Conservation (phyloP, 2,888 invertebrate species). For the Clitarchus hookeri region DNA sequence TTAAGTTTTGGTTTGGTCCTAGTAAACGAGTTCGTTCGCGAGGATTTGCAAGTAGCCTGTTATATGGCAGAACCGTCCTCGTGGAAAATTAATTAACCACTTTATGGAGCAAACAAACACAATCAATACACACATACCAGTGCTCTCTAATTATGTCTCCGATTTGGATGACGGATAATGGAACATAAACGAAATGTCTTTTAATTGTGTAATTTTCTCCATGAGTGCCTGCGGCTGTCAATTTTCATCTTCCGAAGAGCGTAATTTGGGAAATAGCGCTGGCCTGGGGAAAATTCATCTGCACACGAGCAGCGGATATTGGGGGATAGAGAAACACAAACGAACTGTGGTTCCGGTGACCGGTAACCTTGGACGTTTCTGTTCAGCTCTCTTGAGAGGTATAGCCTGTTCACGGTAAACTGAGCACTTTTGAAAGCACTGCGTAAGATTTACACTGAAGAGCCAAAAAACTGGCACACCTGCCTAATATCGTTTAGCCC, state of each 20-base stretch:
- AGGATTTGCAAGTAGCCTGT: not conserved
- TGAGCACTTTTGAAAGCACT: too few relatives aligned
- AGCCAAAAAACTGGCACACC: too few relatives aligned
- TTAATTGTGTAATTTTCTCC: not conserved
- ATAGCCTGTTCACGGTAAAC: too few relatives aligned
- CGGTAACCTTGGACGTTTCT: too few relatives aligned
- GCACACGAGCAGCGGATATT: too few relatives aligned
- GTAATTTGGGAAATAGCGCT: not conserved
- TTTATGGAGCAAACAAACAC: not conserved
- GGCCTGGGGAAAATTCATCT: too few relatives aligned
- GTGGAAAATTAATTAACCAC: constrained; percentile 14
- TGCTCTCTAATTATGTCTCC: not conserved
- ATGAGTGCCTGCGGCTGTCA: not conserved
- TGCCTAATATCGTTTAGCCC: too few relatives aligned
- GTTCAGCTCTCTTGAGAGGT: too few relatives aligned
- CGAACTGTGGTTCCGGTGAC: too few relatives aligned
- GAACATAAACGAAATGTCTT: not conserved
- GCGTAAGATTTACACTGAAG: too few relatives aligned
- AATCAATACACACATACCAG: not conserved
- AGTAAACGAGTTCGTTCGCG: not conserved
- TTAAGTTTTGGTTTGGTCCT: not conserved
- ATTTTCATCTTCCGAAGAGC: not conserved
- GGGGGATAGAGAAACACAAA: too few relatives aligned
- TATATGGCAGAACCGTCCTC: not conserved
- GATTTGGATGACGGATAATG: not conserved